phyloP scores from a whole-genome alignment of 1,140 invertebrate species.

The Zophobas morio region DNA sequence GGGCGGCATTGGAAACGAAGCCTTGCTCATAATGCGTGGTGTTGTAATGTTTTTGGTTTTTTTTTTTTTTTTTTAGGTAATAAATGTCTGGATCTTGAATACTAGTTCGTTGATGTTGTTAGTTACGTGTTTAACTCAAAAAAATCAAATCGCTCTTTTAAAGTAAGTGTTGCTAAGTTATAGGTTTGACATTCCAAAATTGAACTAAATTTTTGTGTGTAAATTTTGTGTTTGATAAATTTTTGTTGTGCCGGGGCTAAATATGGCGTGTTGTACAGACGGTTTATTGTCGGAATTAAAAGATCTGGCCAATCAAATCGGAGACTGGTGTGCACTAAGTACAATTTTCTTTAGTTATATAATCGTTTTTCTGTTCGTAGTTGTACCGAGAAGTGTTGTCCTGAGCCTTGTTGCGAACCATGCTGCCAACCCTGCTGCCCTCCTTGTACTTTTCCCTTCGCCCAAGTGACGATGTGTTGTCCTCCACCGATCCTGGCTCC shows the following conservation, averaged over 20 bases:
- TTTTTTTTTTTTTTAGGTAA: too few species aligned
- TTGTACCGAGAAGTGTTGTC: not conserved
- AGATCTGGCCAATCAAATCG: constrained; percentile 3
- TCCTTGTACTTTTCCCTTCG: constrained; percentile 1
- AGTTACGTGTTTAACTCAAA: too few species aligned
- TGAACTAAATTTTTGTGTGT: not conserved
- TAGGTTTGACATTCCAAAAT: not conserved
- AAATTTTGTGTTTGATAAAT: not conserved
- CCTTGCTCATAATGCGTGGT: too few species aligned
- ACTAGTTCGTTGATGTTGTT: too few species aligned
- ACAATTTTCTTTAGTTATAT: not conserved
- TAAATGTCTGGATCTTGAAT: too few species aligned
- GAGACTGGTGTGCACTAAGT: not conserved
- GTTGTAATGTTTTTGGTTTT: too few species aligned
- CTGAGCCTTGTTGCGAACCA: not conserved
- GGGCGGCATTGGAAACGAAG: constrained; percentile 58
- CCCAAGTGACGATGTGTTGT: not conserved
- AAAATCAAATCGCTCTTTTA: too few species aligned
- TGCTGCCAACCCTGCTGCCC: not conserved
- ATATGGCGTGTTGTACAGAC: not conserved
- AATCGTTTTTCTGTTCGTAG: not conserved
- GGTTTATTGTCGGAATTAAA: not conserved
- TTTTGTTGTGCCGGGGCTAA: too few species aligned
- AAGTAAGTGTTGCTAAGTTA: not conserved
- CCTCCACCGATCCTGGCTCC: constrained; percentile 12